Evolutionary conservation across 2,113 vertebrate genomes (phyloP), one percentile per base, ranked within the genome.

Genomic region (Zonotrichia leucophrys): DNA sequence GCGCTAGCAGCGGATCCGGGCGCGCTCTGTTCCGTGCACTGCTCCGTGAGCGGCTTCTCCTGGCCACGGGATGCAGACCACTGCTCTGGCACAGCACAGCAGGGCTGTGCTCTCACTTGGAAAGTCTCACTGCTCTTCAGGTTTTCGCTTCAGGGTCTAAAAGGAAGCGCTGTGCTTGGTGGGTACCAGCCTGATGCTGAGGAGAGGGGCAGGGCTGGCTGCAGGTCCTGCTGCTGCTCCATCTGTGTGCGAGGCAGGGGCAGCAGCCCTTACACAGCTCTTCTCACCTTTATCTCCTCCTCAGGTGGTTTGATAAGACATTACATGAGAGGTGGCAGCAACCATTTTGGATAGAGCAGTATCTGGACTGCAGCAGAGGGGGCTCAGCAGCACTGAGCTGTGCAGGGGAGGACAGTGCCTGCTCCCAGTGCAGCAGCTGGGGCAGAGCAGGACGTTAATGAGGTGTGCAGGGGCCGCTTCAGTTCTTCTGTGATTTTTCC

Each of bases 221-320:
- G 58, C 23, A 25, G 63, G 6, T 82, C n/a, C 30, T 27, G 52
- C 46, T 64, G 64, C 44, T 69, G 41, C 37, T 47, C n/a, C 3
- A 0, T 19, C 2, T 0, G 15, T 12, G 55, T 30, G 55, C 10
- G 10, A 42, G 76, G 20, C 60, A 27, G 0, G 0, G 25, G 12
- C 15, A 47, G 31, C 69, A 60, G 24, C 63, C 30, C 41, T 49
- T 37, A 20, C 31, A 39, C 50, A 33, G 53, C 47, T 3, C 55
- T 46, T 20, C 53, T 60, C 3, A 0, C 68, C 24, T 76, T 52
- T 23, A 10, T 35, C 53, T 58, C 20, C 66, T 56, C 33, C 44
- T 58, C n/a, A 66, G 49, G 49, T 46, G 39, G 17, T 52, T 88
- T 72, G 23, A 28, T 55, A 78, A 44, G 49, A 62, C 75, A 14